Base-by-base conservation (phyloP, 2,113 vertebrate species). In the Synchiropus splendidus region DNA sequence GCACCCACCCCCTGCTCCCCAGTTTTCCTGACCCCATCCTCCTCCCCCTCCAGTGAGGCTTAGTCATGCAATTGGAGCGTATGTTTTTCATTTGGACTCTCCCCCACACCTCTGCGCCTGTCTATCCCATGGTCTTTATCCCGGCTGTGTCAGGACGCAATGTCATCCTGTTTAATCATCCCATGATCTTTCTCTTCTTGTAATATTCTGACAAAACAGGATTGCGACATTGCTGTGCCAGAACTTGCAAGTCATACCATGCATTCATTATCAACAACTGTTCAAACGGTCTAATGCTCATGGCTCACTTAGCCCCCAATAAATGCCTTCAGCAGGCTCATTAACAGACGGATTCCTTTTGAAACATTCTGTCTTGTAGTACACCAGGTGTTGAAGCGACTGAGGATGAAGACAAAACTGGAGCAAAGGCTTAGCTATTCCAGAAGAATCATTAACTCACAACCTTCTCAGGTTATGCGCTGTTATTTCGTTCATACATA, bases 61-160 rank as follows among this genome's bases (percentile, higher is more conserved):
- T 77, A 77, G 77, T 80, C 82, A 83, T 82, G 73, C 71, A 59
- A 56, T 76, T 53, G 58, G 62, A 70, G 64, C 74, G 69, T 77
- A 72, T 85, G 81, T 68, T 83, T 82, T 74, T 74, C 67, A 83
- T 81, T 79, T 71, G 18, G 53, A 47, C 67, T 52, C 66, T 58
- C 64, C 64, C 71, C 70, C 64, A 69, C 64, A 70, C 61, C 50
- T 53, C 46, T 77, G 59, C 10, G 54, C 61, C 55, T 61, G 54
- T 58, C 21, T 41, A 60, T 70, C 58, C 43, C 36, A 12, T 45
- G 12, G 1, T 54, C 57, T 40, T 41, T 55, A 34, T 61, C 43
- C 39, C 42, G 31, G 18, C 18, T 42, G 31, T 55, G 31, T 42
- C 64, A 51, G 10, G 47, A 15, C n/a, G 33, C 41, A 66, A 55